Conservation (phyloP, 2,888 invertebrate genomes). For the Anthrax anthrax region DNA sequence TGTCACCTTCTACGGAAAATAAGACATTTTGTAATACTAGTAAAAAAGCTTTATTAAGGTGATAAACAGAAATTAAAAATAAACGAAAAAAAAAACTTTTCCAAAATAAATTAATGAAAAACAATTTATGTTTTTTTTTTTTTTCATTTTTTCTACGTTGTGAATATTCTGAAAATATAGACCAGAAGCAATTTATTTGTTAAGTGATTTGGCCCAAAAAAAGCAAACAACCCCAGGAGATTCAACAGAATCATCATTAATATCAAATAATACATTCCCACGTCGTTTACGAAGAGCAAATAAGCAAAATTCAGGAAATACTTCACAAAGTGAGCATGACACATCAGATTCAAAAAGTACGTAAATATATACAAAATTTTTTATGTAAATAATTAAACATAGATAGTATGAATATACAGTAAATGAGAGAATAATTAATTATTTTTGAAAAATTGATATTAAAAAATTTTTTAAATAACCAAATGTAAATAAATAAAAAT, state of each 20-base stretch:
- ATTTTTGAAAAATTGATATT: too few relatives aligned
- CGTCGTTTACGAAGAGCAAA: slow-evolving; percentile 12
- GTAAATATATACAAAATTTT: too few relatives aligned
- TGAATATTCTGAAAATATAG: slow-evolving; percentile 34
- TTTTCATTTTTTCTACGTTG: background rate
- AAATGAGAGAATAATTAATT: too few relatives aligned
- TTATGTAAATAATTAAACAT: too few relatives aligned
- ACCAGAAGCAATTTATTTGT: slow-evolving; percentile 73
- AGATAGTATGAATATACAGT: too few relatives aligned
- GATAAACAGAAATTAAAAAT: slow-evolving; percentile 4
- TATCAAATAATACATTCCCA: slow-evolving; percentile 26
- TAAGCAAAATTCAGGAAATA: slow-evolving; percentile 9
- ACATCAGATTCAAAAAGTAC: slow-evolving; percentile 12
- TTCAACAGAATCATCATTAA: slow-evolving; percentile 41
- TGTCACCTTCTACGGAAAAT: slow-evolving; percentile 52
- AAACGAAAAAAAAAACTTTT: background rate
- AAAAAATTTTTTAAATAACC: too few relatives aligned
- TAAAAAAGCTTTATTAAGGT: slow-evolving; percentile 54
- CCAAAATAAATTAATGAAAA: background rate
- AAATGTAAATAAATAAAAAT: too few relatives aligned
- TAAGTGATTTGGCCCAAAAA: slow-evolving; percentile 64
- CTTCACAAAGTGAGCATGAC: slow-evolving; percentile 13
- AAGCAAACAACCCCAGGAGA: slow-evolving; percentile 47
- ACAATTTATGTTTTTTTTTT: background rate
- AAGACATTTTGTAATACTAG: slow-evolving; percentile 24